Base-by-base conservation (phyloP, 2,113 vertebrate genomes). In the Probosciger aterrimus region DNA sequence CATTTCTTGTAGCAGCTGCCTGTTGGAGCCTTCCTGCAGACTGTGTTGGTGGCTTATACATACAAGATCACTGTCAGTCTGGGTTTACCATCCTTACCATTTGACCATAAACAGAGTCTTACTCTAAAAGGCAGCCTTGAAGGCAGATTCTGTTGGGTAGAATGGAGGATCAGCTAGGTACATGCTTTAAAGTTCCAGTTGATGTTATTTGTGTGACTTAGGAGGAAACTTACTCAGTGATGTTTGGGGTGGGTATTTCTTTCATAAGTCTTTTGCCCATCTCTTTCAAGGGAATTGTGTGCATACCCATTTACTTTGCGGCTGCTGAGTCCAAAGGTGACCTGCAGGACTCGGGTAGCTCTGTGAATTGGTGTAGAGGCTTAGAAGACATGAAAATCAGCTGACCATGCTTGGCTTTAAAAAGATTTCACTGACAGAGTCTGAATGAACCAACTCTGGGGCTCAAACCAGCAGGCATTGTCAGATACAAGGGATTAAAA, bases 401-500 rank as follows among this genome's bases (percentile, higher is more conserved):
- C 47, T 84, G 70, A 37, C 70, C 44, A 2, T 57, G 50, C 24
- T 49, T 94, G 80, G 57, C 52, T 86, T 92, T 90, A n/a, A 52
- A 94, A 93, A 79, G 60, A 63, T 94, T 94, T 90, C 80, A n/a
- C 57, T 89, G 86, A 13, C 80, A 57, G 75, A 77, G n/a, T 33
- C 60, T 43, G 83, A 84, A 88, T 84, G 65, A 85, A 96, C 67
- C 77, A 64, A 91, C 41, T 82, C 39, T 41, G 49, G 74, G 80
- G 62, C 82, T 92, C 83, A 82, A 82, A 97, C 69, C 91, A 95
- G 88, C 93, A 92, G 92, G 93, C 88, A 70, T 53, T 93, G 77
- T 75, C 93, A 96, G 88, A 94, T 89, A 89, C 14, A 87, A 62
- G 69, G 86, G 93, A 95, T 94, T 96, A 92, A 95, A 96, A 90